These are phyloP conservation scores for Tachypleus tridentatus DNA, from an alignment of 1,140 invertebrate genomes.

Conservation along the genomic window DNA sequence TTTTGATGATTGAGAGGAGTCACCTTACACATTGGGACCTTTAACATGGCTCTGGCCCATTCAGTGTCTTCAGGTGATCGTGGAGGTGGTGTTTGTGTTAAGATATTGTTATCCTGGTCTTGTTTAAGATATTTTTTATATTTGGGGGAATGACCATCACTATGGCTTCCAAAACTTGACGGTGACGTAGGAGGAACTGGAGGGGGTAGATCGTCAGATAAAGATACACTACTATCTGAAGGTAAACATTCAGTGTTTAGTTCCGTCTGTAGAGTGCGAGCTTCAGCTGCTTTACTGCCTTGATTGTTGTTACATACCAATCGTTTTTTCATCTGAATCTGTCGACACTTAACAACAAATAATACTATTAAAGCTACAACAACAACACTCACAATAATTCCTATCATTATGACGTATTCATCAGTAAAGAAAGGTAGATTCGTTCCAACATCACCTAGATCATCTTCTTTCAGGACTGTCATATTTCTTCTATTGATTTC, in stretches of 20 bases:
- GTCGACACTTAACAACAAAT: constrained; percentile 38
- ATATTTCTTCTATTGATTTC: constrained; percentile 3
- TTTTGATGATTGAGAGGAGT: constrained; percentile 27
- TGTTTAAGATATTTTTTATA: constrained; percentile 24
- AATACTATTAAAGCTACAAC: constrained; percentile 57
- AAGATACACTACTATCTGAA: constrained; percentile 22
- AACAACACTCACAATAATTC: constrained; percentile 50
- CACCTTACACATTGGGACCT: constrained; percentile 35
- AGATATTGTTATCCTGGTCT: constrained; percentile 37
- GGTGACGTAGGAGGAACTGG: constrained; percentile 24
- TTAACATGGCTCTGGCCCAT: constrained; percentile 17
- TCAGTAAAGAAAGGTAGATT: constrained; percentile 47
- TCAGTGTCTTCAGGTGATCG: constrained; percentile 16
- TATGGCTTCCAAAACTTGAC: constrained; percentile 22
- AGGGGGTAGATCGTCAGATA: constrained; percentile 25
- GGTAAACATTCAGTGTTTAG: constrained; percentile 17
- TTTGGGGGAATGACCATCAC: constrained; percentile 31
- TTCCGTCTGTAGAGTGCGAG: constrained; percentile 21
- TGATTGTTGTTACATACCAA: constrained; percentile 39
- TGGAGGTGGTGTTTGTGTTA: constrained; percentile 18
- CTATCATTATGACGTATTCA: constrained; percentile 49
- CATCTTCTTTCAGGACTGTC: constrained; percentile 2
- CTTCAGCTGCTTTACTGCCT: constrained; percentile 37
- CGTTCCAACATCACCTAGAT: constrained; percentile 37
- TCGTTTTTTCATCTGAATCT: constrained; percentile 3